A percentile compares a stretch with the other conserved stretches of the same genome.
Evolutionary conservation across 2,888 invertebrate genomes (phyloP).

Genomic region (Trichopria drosophilae): DNA sequence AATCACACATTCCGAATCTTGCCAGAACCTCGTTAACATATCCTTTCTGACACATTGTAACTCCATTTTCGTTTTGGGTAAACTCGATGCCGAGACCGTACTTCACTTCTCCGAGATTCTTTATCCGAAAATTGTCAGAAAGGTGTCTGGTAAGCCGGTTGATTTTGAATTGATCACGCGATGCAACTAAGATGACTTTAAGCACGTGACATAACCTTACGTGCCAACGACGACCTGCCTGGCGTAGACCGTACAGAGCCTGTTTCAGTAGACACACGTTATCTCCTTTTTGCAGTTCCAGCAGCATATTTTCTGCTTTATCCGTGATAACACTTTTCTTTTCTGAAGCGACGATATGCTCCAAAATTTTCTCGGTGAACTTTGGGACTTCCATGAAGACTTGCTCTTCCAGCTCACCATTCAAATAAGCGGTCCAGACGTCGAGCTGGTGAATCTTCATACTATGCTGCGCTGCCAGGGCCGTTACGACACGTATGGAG

Average conservation of each 20-base stretch:
- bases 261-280: constrained; percentile 21
- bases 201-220: constrained; percentile 11
- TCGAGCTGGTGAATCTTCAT: too few species aligned
- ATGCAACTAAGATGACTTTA: constrained; percentile 15
- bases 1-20: constrained; percentile 6
- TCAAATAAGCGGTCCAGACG: too few species aligned
- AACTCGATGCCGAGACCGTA: constrained; percentile 34
- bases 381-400: too few species aligned
- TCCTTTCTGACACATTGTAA: not conserved
- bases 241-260: constrained; percentile 24
- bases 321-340: constrained; percentile 1
- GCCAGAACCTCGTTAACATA: constrained; percentile 3
- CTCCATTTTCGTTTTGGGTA: not conserved
- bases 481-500: too few species aligned
- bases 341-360: not conserved
- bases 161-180: constrained; percentile 4
- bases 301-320: not conserved
- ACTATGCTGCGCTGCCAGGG: too few species aligned
- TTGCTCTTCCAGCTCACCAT: too few species aligned
- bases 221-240: constrained; percentile 18
- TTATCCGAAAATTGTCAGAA: constrained; percentile 26
- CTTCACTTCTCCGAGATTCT: constrained; percentile 30
- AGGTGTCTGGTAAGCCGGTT: constrained; percentile 11
- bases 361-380: not conserved
- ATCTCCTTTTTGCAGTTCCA: constrained; percentile 8